phyloP scores from a whole-genome alignment of 2,113 vertebrate genomes.

The Actinemys pallida region DNA sequence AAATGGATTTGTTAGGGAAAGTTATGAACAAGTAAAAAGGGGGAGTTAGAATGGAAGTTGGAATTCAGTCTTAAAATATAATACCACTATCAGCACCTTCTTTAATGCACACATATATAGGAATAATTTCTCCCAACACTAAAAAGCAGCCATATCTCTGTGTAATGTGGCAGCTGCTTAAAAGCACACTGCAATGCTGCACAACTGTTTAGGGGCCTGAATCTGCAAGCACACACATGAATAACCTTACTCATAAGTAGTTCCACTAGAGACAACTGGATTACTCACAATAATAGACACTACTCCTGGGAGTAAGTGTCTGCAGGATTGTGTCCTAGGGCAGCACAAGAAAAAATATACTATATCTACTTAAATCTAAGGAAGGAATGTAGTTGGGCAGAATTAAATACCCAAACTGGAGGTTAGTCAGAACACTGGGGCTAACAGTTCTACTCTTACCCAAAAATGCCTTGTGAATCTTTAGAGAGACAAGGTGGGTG shows the following conservation, averaged over 20 bases:
- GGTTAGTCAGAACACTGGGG: neutral
- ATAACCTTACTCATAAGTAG: neutral
- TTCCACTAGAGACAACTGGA: neutral
- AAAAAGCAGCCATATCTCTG: conserved; percentile 39
- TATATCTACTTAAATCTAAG: neutral
- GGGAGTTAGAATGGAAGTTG: conserved; percentile 26
- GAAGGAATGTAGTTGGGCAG: neutral
- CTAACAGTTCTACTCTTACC: neutral
- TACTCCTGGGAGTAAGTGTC: neutral
- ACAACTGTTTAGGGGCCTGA: neutral
- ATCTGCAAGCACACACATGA: fast-evolving
- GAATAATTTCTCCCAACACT: fast-evolving
- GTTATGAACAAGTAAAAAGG: conserved; percentile 32
- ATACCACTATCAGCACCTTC: conserved; percentile 35
- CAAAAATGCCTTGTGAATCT: neutral
- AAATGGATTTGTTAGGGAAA: neutral
- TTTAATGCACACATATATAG: neutral
- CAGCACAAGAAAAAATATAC: neutral
- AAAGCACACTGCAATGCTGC: neutral
- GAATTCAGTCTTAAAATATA: neutral
- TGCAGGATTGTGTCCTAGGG: neutral
- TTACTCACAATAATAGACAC: conserved; percentile 24
- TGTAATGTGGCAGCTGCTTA: conserved; percentile 3
- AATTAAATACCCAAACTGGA: neutral
- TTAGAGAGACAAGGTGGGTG: neutral